Conservation (phyloP, 2,113 vertebrate species). For the Micronycteris hirsuta region DNA sequence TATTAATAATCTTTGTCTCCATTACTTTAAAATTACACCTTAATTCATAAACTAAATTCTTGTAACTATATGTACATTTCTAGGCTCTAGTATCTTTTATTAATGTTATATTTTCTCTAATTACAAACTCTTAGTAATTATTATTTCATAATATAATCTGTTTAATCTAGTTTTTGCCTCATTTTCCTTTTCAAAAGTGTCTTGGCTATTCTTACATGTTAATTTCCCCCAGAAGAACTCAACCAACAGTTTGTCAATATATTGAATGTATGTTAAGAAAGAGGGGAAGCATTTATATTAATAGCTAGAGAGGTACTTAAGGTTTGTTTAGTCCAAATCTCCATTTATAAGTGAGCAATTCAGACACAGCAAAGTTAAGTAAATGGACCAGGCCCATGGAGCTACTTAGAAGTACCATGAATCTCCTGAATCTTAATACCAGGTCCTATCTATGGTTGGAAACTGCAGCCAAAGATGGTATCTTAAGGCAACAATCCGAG, state of each 20-base stretch:
- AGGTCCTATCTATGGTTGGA: background rate
- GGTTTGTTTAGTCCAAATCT: background rate
- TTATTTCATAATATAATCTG: background rate
- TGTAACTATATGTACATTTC: background rate
- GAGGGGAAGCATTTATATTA: background rate
- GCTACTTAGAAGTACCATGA: background rate
- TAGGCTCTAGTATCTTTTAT: background rate
- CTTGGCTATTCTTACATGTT: background rate
- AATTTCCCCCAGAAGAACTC: background rate
- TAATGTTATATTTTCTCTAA: conserved; percentile 4
- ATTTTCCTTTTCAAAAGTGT: background rate
- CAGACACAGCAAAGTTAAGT: background rate
- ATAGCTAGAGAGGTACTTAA: background rate
- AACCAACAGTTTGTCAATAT: background rate
- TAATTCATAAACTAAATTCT: background rate
- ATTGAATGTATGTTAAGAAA: background rate
- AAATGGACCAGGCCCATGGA: background rate
- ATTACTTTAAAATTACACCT: background rate
- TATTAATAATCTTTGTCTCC: background rate
- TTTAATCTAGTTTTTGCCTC: background rate
- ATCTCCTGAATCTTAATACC: conserved; percentile 7
- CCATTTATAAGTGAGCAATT: background rate
- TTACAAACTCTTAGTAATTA: background rate
- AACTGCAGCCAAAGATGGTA: conserved; percentile 25
- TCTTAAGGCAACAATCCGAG: background rate